Conservation (phyloP, 2,113 vertebrate genomes). For the Dunckerocampus dactyliophorus region DNA sequence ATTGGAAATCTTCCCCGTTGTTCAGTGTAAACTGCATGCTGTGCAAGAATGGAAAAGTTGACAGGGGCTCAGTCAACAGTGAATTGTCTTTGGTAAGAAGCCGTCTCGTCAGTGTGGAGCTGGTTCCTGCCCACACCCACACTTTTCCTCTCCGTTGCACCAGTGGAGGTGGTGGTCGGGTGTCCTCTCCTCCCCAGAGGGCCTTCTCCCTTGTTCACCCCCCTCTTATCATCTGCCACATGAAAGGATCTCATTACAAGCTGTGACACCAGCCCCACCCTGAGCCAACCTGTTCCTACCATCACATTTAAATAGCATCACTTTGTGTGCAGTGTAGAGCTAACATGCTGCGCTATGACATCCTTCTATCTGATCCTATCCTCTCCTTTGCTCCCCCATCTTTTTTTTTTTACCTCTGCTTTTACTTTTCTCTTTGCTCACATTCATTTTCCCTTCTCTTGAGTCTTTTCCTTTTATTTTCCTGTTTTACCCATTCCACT, state of each 20-base stretch:
- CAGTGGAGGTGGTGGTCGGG: slow-evolving; percentile 25
- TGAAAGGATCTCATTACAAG: slow-evolving; percentile 76
- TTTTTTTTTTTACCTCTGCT: too few relatives aligned
- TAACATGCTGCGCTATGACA: slow-evolving; percentile 62
- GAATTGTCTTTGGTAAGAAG: slow-evolving; percentile 16
- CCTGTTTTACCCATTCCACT: not conserved
- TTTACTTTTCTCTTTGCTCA: not conserved
- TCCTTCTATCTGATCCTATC: slow-evolving; percentile 7
- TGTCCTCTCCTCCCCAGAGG: slow-evolving; percentile 56
- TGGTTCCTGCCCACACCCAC: slow-evolving; percentile 40
- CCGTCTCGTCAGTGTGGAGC: slow-evolving; percentile 10
- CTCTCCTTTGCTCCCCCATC: not conserved
- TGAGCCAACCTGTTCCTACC: slow-evolving; percentile 64
- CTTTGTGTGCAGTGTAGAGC: slow-evolving; percentile 67
- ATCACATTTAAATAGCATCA: slow-evolving; percentile 69
- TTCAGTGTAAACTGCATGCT: not conserved
- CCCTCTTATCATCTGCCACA: slow-evolving; percentile 74
- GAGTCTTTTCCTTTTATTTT: not conserved
- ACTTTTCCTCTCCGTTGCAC: slow-evolving; percentile 35
- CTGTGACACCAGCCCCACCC: slow-evolving; percentile 61
- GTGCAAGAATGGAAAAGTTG: not conserved
- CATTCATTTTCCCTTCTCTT: not conserved
- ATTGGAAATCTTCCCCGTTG: not conserved
- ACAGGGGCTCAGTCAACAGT: slow-evolving; percentile 12
- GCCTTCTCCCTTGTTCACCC: slow-evolving; percentile 51